A percentile compares a stretch with the other conserved stretches of the same genome.
Evolutionary conservation across 1,140 invertebrate genomes (phyloP).

Genomic region (Nasonia giraulti): DNA sequence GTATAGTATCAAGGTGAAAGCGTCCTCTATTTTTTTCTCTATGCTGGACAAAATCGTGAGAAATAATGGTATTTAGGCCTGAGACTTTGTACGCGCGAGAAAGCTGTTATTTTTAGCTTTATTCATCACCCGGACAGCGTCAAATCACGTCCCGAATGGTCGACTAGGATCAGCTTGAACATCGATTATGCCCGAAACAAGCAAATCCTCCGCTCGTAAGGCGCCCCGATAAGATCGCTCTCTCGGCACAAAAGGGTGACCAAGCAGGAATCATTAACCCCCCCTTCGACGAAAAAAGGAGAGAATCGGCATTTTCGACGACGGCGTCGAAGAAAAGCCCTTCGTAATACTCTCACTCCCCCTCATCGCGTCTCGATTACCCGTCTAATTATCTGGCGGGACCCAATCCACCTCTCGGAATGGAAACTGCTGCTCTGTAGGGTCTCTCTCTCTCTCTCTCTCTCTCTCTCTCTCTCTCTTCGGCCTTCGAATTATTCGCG

Average conservation of each 20-base stretch:
- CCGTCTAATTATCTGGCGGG: constrained; percentile 69
- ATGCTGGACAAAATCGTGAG: not conserved
- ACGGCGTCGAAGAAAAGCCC: not conserved
- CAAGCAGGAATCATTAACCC: constrained; percentile 47
- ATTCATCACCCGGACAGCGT: not conserved
- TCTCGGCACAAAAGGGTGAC: constrained; percentile 31
- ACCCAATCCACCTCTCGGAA: constrained; percentile 63
- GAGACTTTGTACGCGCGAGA: too few species aligned
- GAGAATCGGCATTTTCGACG: not conserved
- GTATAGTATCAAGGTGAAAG: not conserved
- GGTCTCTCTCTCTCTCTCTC: constrained; percentile 7
- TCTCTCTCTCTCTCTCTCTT: not conserved
- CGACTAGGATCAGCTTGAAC: not conserved
- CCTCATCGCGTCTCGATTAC: constrained; percentile 67
- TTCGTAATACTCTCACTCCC: constrained; percentile 57
- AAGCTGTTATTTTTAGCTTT: not conserved
- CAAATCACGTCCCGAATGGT: not conserved
- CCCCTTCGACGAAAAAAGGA: not conserved
- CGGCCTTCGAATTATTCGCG: constrained; percentile 61
- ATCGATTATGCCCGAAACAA: constrained; percentile 28
- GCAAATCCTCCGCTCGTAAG: constrained; percentile 46
- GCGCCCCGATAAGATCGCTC: constrained; percentile 58
- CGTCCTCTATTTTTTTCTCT: not conserved
- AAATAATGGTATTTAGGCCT: not conserved
- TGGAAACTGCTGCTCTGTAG: constrained; percentile 62